These are phyloP conservation scores for Pungitius pungitius DNA, from an alignment of 2,113 vertebrate species.

Conservation along the genomic window DNA sequence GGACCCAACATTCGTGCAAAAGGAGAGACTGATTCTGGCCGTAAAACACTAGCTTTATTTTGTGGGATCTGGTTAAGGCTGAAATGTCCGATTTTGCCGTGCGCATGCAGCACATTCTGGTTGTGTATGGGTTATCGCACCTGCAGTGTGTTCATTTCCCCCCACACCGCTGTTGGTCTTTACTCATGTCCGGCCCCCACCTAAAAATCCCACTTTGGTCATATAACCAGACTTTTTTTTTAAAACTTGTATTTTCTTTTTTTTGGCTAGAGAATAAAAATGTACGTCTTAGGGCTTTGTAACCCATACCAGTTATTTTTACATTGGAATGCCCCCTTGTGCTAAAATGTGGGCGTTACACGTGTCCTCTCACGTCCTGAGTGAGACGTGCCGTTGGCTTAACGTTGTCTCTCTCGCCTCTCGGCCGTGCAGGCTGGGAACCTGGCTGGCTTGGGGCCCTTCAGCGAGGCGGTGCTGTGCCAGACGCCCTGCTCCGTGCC, in stretches of 20 bases:
- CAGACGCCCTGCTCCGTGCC: slow-evolving; percentile 94
- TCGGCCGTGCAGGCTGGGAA: slow-evolving; percentile 84
- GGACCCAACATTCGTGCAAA: neutral
- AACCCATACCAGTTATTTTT: neutral
- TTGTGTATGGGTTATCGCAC: neutral
- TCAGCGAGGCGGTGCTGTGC: slow-evolving; percentile 90
- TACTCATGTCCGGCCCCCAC: too few relatives aligned
- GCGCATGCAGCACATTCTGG: neutral
- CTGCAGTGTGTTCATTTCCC: neutral
- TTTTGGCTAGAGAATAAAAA: neutral
- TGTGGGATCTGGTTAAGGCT: slow-evolving; percentile 10
- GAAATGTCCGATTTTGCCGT: slow-evolving; percentile 8
- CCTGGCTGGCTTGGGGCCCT: slow-evolving; percentile 88
- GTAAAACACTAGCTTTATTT: slow-evolving; percentile 1
- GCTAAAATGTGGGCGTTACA: slow-evolving; percentile 33
- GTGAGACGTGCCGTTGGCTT: neutral
- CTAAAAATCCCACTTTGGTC: neutral
- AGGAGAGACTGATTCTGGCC: neutral
- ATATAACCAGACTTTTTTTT: neutral
- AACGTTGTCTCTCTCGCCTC: neutral
- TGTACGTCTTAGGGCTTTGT: neutral
- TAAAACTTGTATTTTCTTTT: neutral
- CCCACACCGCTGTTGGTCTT: neutral
- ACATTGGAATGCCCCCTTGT: slow-evolving; percentile 62
- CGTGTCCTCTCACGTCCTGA: neutral